Evolutionary conservation across 2,888 invertebrate genomes (phyloP).

Genomic region (Drosophila subquinaria): DNA sequence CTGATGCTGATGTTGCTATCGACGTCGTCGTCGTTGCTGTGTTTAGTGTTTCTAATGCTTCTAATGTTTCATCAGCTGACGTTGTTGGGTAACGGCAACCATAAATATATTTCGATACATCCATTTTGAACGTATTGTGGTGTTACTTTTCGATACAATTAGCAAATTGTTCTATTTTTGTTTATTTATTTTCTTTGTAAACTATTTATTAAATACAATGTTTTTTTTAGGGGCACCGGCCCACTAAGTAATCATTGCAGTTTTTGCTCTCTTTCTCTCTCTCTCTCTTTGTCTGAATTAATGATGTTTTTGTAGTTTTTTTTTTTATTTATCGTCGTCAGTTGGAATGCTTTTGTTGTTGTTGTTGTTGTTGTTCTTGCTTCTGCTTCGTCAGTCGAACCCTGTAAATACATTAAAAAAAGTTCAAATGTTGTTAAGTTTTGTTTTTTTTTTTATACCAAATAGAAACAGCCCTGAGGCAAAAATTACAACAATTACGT

Average conservation of each 20-base stretch:
- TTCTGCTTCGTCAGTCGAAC: conserved; percentile 40
- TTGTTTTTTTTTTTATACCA: conserved; percentile 16
- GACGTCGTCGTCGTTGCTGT: conserved; percentile 1
- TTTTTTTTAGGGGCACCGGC: conserved; percentile 20
- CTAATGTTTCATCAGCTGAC: conserved; percentile 25
- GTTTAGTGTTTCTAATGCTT: conserved; percentile 33
- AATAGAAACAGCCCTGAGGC: conserved; percentile 13
- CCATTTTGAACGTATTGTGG: conserved; percentile 28
- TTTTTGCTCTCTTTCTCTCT: conserved; percentile 11
- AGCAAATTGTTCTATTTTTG: conserved; percentile 4
- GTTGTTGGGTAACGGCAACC: no score
- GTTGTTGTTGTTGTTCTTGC: conserved; percentile 30
- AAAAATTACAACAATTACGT: conserved; percentile 29
- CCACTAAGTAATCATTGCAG: conserved; percentile 69
- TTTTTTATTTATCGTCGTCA: conserved; percentile 34
- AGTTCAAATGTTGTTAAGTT: conserved; percentile 47
- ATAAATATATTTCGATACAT: no score
- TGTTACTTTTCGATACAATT: conserved; percentile 16
- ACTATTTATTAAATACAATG: conserved; percentile 18
- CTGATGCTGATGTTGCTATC: conserved; percentile 15
- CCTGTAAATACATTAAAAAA: conserved; percentile 54
- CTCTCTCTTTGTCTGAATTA: conserved; percentile 26
- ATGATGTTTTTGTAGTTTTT: conserved; percentile 26
- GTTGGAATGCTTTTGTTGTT: conserved; percentile 59
- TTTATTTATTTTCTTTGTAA: conserved; percentile 1